Conservation (phyloP, 2,888 invertebrate species). For the Cosmopolites sordidus region DNA sequence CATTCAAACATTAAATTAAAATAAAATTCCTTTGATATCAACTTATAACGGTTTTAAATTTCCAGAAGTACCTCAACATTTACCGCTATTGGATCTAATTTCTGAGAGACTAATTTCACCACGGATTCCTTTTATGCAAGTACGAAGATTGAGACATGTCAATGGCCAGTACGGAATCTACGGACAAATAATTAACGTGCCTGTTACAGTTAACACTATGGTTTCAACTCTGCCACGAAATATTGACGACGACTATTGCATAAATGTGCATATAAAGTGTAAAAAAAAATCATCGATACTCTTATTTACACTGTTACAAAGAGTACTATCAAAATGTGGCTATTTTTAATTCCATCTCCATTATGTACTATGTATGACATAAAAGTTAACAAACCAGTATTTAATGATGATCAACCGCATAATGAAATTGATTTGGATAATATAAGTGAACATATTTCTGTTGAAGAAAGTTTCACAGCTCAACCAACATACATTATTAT, state of each 20-base stretch:
- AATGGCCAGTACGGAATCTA: conserved; percentile 32
- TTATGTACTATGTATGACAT: neutral
- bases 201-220: conserved; percentile 29
- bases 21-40: conserved; percentile 22
- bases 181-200: conserved; percentile 37
- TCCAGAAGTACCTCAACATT: conserved; percentile 26
- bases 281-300: no score
- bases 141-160: conserved; percentile 26
- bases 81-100: conserved; percentile 27
- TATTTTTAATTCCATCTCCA: neutral
- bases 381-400: neutral
- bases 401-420: neutral
- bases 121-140: conserved; percentile 25
- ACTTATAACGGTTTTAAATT: conserved; percentile 31
- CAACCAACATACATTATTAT: neutral
- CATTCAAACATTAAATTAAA: no score
- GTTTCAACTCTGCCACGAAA: conserved; percentile 11
- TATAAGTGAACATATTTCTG: neutral
- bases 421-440: neutral
- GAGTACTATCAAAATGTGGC: neutral
- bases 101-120: conserved; percentile 33
- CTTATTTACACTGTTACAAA: no score
- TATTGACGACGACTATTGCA: neutral
- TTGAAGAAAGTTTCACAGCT: neutral
- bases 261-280: neutral